Conservation (phyloP, 2,888 invertebrate genomes). For the Ectemnius cavifrons region DNA sequence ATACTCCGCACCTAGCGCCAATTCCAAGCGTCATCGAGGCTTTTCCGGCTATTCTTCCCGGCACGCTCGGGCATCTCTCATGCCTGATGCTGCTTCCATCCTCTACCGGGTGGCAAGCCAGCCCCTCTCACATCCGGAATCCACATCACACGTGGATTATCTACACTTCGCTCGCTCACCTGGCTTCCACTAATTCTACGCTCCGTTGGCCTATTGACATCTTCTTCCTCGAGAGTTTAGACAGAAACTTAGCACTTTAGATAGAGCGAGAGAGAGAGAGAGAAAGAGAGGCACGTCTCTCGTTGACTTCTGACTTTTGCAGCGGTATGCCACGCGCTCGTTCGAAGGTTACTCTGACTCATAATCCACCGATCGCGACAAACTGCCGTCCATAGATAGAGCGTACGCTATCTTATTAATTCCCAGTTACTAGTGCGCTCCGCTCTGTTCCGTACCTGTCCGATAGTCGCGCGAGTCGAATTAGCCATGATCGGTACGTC, state of each 20-base stretch:
- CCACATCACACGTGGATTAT: background rate
- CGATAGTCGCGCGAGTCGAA: too few species aligned
- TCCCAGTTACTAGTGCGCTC: too few species aligned
- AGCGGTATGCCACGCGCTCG: slow-evolving; percentile 22
- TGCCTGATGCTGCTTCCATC: background rate
- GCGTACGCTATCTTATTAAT: too few species aligned
- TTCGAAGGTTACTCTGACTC: slow-evolving; percentile 39
- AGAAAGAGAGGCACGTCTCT: background rate
- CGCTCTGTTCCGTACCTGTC: too few species aligned
- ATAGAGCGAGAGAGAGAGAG: background rate
- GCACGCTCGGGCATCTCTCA: slow-evolving; percentile 18
- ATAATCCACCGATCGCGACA: slow-evolving; percentile 18
- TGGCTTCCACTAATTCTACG: too few species aligned
- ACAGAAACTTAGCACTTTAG: background rate
- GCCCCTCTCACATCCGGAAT: too few species aligned
- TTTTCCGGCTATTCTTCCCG: slow-evolving; percentile 31
- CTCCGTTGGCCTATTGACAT: background rate
- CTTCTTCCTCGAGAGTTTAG: background rate
- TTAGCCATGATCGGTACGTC: too few species aligned
- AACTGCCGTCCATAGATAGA: background rate
- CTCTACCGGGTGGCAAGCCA: background rate
- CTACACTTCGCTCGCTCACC: too few species aligned
- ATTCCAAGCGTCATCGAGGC: slow-evolving; percentile 22
- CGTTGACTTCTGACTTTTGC: slow-evolving; percentile 40
- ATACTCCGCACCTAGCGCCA: slow-evolving; percentile 1